phyloP scores from a whole-genome alignment of 2,797 vertebrate species.

The Neopelma chrysocephalum region DNA sequence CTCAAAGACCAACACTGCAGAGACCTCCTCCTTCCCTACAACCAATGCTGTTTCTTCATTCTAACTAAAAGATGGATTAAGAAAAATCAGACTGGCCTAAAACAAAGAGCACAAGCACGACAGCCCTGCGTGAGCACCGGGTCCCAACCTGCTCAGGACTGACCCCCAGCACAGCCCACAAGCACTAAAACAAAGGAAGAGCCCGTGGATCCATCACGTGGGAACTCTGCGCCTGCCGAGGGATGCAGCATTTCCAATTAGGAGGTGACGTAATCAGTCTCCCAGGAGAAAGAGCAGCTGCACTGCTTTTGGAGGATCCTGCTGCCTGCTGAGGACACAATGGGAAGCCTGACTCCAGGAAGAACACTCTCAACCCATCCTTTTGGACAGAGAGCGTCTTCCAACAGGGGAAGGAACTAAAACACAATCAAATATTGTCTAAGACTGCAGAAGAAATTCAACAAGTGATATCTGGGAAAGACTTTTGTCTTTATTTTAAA shows the following conservation, averaged over 20 bases:
- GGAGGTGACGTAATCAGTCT: constrained; percentile 57
- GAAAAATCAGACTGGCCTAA: background rate
- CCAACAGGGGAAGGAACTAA: background rate
- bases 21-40: background rate
- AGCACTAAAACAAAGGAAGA: constrained; percentile 23
- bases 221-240: constrained; percentile 7
- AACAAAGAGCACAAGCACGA: background rate
- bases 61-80: background rate
- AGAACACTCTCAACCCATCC: background rate
- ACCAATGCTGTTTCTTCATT: background rate
- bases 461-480: background rate
- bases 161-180: background rate
- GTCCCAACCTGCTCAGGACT: background rate
- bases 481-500: background rate
- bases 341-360: constrained; percentile 14
- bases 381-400: background rate
- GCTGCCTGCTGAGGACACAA: constrained; percentile 41
- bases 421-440: background rate
- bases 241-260: constrained; percentile 63
- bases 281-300: constrained; percentile 61
- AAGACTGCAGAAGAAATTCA: background rate
- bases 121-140: background rate
- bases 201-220: background rate
- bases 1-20: background rate
- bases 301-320: constrained; percentile 17